Base-by-base conservation (phyloP, 2,797 vertebrate genomes). In the Sebastiscus albofasciatus region DNA sequence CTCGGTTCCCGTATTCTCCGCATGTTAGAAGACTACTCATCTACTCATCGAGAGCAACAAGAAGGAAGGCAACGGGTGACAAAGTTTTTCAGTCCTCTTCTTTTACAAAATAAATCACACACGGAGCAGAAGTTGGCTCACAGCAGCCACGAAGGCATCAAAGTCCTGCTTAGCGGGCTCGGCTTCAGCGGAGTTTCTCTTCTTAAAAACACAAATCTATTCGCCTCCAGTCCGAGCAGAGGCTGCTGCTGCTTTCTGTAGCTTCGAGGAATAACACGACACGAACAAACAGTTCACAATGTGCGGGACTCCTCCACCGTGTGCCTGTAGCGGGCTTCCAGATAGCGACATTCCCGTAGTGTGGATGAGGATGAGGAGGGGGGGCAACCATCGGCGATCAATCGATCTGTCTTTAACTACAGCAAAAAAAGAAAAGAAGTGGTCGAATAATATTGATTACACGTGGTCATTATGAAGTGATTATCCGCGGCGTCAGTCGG, bases 1-100 rank as follows among this genome's bases (percentile, higher is more conserved):
- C 97, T 97, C 96, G 96, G 96, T 96, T 97, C 97, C 96, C 97
- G 97, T 96, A 97, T 96, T 94, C 96, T 97, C 98, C 96, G 96
- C 98, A 99, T 99, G 97, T 97, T 97, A 96, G 95, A 94, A 42
- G 39, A 42, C 39, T 42, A 42, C 39, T 42, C 39, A 42, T 42
- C 96, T 93, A 95, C 96, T 97, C 98, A 98, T 98, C 95, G 96
- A 96, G 97, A 94, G 93, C 93, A 92, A 93, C 84, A 90, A 91
- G 82, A 82, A 94, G 93, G 90, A 82, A 94, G 93, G 90, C 93
- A 93, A 95, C 95, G 90, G 94, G 85, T 91, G 90, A 91, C 89
- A 92, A 94, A 95, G 92, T 94, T 94, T 89, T 64, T n/a, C 70
- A 82, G 89, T 88, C 83, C 83, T 87, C n/a, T 62, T 80, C 61